phyloP scores from a whole-genome alignment of 2,113 vertebrate species.

The Nannobrachium achirus region DNA sequence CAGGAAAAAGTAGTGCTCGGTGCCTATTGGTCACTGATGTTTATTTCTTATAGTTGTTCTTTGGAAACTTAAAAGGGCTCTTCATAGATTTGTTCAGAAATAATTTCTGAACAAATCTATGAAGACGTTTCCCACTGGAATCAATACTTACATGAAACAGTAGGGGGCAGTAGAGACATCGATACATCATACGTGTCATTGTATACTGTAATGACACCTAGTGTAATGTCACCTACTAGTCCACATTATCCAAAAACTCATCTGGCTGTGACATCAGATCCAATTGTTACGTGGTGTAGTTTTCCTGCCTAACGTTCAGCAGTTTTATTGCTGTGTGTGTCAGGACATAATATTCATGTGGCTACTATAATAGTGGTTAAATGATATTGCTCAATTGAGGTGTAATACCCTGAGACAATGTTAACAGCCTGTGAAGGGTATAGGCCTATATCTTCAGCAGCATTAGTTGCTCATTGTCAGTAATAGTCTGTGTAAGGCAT shows the following conservation, averaged over 20 bases:
- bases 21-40: no score
- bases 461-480: neutral
- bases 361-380: neutral
- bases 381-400: neutral
- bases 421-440: neutral
- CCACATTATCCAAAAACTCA: conserved; percentile 3
- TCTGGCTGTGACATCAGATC: neutral
- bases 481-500: conserved; percentile 24
- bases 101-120: conserved; percentile 61
- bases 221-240: conserved; percentile 28
- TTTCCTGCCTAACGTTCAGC: no score
- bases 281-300: neutral
- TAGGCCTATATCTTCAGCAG: neutral
- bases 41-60: no score
- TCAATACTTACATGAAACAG: conserved; percentile 28
- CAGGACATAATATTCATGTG: neutral
- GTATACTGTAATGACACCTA: no score
- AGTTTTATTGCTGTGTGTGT: neutral
- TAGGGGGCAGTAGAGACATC: conserved; percentile 65
- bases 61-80: no score
- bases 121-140: conserved; percentile 27
- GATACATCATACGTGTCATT: conserved; percentile 22
- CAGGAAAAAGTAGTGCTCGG: no score
- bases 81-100: conserved; percentile 1
- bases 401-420: neutral